Evolutionary conservation across 2,797 vertebrate genomes (phyloP), one percentile per base, ranked within the genome.

Genomic region (Pteronotus mesoamericanus): DNA sequence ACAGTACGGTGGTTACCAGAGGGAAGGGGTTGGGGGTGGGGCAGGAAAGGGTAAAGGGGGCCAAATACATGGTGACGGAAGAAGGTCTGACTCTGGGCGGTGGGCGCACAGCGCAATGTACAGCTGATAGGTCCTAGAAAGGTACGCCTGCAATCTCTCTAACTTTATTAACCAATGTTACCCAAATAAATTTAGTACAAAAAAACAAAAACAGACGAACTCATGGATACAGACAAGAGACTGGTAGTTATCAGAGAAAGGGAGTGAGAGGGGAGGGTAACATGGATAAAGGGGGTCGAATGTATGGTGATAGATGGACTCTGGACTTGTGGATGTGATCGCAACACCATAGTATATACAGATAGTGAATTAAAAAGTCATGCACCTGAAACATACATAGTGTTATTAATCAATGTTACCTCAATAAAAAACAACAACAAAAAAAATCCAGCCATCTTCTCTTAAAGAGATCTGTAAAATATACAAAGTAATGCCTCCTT

Each of bases 381-480:
- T 64, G 19, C 18, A 24, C 12, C 79, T 83, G n/a, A 64, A 83
- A 34, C 42, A n/a, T 61, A 82, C 9, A 44, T 18, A 55, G 78
- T 19, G 34, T 46, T 61, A 61, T 82, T 64, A 64, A 83, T 29
- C 29, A 46, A 79, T 18, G 29, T 83, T 83, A 64, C 7, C 21
- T 64, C 29, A 83, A 83, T 46, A 46, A 46, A 83, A 61, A 64
- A 48, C 29, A 64, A 21, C 61, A 75, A 61, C 72, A 79, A 39
- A 57, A 80, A 42, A n/a, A 96, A 93, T 64, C 39, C 24, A 69
- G 68, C 61, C 78, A 48, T 82, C 37, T 88, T 84, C 46, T 95
- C 80, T 66, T 74, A 80, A 86, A 84, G 6, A 85, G 42, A 95
- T 34, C 8, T 69, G 6, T 46, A 82, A 90, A 94, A 87, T 29